These are phyloP conservation scores for Asobara japonica DNA, from an alignment of 1,140 invertebrate genomes.

Conservation along the genomic window DNA sequence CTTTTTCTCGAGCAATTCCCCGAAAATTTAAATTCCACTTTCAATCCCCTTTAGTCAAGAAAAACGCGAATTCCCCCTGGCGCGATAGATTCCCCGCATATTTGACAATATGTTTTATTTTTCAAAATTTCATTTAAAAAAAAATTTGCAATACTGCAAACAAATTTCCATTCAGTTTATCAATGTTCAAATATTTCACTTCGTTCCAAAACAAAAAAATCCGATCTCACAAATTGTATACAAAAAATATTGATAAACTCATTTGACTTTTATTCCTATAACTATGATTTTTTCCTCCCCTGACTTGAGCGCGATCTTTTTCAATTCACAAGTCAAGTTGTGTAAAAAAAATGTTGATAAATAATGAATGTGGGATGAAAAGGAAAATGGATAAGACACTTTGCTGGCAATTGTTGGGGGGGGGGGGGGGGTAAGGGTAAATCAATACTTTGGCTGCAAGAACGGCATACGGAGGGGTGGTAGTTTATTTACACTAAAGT, in stretches of 20 bases:
- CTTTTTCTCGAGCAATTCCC: not conserved
- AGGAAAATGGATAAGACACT: conserved; percentile 18
- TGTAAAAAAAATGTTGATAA: not conserved
- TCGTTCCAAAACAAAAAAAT: too few species aligned
- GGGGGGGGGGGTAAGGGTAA: conserved; percentile 27
- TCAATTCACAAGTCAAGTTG: not conserved
- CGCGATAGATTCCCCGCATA: not conserved
- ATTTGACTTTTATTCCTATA: too few species aligned
- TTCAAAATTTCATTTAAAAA: not conserved
- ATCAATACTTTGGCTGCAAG: conserved; percentile 39
- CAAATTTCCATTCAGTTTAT: too few species aligned
- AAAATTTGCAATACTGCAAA: too few species aligned
- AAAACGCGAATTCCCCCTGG: conserved; percentile 2
- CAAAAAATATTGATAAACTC: too few species aligned
- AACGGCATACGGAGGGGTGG: not conserved
- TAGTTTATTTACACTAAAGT: not conserved
- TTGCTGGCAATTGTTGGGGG: conserved; percentile 4
- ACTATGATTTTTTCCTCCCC: too few species aligned
- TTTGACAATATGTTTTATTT: not conserved
- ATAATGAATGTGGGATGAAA: not conserved
- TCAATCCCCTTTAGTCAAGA: conserved; percentile 36
- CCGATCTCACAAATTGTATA: too few species aligned
- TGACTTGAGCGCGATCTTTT: too few species aligned
- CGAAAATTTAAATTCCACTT: not conserved
- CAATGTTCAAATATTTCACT: too few species aligned